Percentiles rank a stretch among this genome's conserved stretches.
phyloP scores from a whole-genome alignment of 2,113 vertebrate species.

The Corynorhinus townsendii region DNA sequence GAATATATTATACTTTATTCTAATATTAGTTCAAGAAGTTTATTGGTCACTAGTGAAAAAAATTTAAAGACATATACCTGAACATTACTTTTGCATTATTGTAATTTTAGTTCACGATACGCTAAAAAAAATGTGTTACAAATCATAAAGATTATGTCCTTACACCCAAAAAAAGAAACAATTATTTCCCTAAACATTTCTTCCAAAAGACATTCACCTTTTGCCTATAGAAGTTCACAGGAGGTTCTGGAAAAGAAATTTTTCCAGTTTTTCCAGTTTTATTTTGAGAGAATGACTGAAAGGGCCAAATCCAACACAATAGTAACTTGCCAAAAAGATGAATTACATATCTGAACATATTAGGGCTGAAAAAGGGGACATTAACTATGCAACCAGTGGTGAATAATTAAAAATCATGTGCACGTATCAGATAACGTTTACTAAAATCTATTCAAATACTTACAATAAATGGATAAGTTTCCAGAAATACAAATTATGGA shows the following conservation, averaged over 20 bases:
- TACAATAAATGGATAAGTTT: background rate
- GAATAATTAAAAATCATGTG: conserved; percentile 3
- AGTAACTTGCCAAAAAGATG: background rate
- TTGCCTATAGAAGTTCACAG: background rate
- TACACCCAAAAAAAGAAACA: background rate
- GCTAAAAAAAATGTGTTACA: background rate
- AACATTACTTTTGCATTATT: background rate
- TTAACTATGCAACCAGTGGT: background rate
- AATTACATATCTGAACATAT: background rate
- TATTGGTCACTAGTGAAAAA: background rate
- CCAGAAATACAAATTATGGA: conserved; percentile 33
- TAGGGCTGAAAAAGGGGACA: background rate
- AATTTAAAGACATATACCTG: background rate
- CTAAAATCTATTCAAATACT: conserved; percentile 30
- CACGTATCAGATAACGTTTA: background rate
- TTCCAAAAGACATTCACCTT: conserved; percentile 14
- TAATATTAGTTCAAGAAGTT: background rate
- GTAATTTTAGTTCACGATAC: conserved; percentile 19
- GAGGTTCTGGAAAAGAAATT: background rate
- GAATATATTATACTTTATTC: background rate
- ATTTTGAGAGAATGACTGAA: conserved; percentile 24
- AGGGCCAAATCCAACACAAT: conserved; percentile 22
- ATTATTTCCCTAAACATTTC: background rate
- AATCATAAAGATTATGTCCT: conserved; percentile 44
- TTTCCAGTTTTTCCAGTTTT: conserved; percentile 15